phyloP scores from a whole-genome alignment of 2,113 vertebrate genomes.

The Xenopus borealis region DNA sequence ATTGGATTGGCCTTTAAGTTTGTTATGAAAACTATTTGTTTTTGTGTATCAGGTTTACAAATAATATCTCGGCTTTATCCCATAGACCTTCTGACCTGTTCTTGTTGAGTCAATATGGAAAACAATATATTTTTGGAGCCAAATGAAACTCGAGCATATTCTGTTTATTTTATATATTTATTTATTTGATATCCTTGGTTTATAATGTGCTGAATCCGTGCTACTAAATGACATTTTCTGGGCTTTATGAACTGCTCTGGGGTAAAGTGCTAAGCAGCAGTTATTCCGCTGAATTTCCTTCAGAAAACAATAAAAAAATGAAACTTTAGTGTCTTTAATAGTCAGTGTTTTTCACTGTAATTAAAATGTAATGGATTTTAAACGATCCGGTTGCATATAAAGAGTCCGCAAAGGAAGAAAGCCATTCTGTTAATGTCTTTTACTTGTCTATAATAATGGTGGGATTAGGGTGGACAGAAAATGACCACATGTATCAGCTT shows the following conservation, averaged over 20 bases:
- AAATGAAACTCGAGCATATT: neutral
- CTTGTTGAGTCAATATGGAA: neutral
- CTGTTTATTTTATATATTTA: slow-evolving; percentile 3
- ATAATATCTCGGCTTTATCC: neutral
- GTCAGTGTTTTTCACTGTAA: slow-evolving; percentile 24
- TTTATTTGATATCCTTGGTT: neutral
- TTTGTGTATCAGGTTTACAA: neutral
- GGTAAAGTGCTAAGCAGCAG: slow-evolving; percentile 2
- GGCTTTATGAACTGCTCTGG: neutral
- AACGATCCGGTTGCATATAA: slow-evolving; percentile 33
- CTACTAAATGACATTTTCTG: slow-evolving; percentile 28
- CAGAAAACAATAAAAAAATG: slow-evolving; percentile 4
- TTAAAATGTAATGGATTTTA: slow-evolving; percentile 26
- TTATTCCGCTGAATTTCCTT: neutral
- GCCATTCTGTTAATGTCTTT: neutral
- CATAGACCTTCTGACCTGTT: neutral
- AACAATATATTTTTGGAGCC: neutral
- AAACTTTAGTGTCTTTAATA: slow-evolving; percentile 19
- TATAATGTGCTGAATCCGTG: slow-evolving; percentile 1
- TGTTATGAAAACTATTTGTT: neutral
- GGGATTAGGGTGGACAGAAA: neutral
- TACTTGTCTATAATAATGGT: neutral
- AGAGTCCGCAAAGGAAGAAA: neutral
- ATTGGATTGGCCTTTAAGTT: no score
- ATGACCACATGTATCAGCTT: neutral